A percentile compares a stretch with the other conserved stretches of the same genome.
These are phyloP conservation scores for Hylomyscus alleni DNA, from an alignment of 2,797 vertebrate species.

Conservation along the genomic window DNA sequence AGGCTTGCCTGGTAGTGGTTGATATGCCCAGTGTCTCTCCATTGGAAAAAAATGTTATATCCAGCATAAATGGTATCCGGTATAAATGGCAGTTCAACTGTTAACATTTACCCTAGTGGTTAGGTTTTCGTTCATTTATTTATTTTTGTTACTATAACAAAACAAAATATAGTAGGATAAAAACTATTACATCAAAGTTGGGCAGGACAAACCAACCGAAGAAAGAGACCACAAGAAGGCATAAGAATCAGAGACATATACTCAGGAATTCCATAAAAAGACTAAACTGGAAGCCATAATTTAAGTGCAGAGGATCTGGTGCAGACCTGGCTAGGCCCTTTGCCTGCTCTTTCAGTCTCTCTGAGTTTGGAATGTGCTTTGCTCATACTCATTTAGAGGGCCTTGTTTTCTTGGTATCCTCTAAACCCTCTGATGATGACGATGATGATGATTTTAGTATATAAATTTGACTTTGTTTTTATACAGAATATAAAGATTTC, in stretches of 20 bases:
- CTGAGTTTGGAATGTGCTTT: background rate
- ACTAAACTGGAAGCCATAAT: background rate
- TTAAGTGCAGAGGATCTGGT: background rate
- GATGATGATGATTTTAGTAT: slow-evolving; percentile 89
- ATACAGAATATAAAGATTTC: slow-evolving; percentile 97
- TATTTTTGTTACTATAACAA: background rate
- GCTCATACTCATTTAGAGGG: background rate
- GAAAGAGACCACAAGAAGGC: background rate
- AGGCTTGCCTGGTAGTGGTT: background rate
- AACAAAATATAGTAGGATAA: background rate
- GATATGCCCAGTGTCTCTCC: background rate
- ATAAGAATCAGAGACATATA: background rate
- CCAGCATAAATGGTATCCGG: no score
- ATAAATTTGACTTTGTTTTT: slow-evolving; percentile 91
- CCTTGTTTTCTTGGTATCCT: background rate
- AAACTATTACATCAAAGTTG: background rate
- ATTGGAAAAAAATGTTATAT: background rate
- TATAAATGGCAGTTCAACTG: background rate
- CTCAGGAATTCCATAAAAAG: background rate
- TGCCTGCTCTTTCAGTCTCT: background rate
- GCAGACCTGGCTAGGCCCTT: background rate
- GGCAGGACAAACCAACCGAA: background rate
- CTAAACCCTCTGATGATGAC: background rate
- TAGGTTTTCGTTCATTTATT: background rate
- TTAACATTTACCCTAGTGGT: background rate